Percentiles rank a stretch among this genome's conserved stretches.
phyloP scores from a whole-genome alignment of 2,797 vertebrate species.

The Enoplosus armatus region DNA sequence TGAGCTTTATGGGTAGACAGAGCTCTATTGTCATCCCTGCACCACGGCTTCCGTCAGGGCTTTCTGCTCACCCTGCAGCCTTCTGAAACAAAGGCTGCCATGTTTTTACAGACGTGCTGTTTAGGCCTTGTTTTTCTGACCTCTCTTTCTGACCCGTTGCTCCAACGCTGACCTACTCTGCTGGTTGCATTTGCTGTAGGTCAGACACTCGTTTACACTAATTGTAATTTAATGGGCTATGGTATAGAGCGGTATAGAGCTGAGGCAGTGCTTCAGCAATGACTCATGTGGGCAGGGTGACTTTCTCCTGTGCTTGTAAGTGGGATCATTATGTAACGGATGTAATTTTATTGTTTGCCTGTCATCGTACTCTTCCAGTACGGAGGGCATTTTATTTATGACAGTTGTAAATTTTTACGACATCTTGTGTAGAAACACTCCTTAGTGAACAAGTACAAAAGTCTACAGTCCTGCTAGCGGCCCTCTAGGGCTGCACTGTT shows the following conservation, averaged over 20 bases:
- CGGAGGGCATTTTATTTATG: constrained; percentile 68
- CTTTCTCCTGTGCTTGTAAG: constrained; percentile 41
- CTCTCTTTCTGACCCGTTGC: constrained; percentile 48
- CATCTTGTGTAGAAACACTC: constrained; percentile 26
- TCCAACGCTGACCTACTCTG: constrained; percentile 40
- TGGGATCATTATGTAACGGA: constrained; percentile 52
- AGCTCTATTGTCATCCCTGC: constrained; percentile 75
- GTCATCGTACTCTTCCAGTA: constrained; percentile 41
- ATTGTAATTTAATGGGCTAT: constrained; percentile 40
- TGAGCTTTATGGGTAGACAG: constrained; percentile 78
- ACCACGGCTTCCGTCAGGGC: constrained; percentile 75
- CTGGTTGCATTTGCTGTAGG: constrained; percentile 25
- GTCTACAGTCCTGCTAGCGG: background rate
- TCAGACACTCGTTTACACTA: constrained; percentile 34
- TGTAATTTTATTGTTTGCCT: constrained; percentile 51
- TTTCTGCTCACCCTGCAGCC: constrained; percentile 73
- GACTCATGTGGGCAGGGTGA: constrained; percentile 35
- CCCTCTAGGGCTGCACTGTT: background rate
- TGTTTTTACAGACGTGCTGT: constrained; percentile 72
- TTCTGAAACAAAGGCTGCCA: constrained; percentile 75
- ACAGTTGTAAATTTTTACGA: constrained; percentile 44
- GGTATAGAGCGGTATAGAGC: constrained; percentile 9
- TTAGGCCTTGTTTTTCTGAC: constrained; percentile 68
- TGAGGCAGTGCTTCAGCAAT: constrained; percentile 33
- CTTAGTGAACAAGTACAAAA: constrained; percentile 25